Evolutionary conservation across 2,888 invertebrate genomes (phyloP).

Genomic region (Molorchus minor): DNA sequence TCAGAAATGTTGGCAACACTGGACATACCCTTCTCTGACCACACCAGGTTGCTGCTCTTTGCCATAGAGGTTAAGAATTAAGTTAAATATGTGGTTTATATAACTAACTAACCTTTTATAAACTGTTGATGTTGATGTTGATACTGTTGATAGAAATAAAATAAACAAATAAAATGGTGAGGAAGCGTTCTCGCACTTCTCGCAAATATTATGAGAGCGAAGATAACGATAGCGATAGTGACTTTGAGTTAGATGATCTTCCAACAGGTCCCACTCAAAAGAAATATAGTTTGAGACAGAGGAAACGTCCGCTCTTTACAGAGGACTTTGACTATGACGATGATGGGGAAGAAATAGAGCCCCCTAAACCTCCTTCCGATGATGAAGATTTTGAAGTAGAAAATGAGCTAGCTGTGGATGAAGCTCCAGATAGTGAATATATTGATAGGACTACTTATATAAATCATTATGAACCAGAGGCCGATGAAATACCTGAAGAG

Average conservation of each 20-base stretch:
- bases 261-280: conserved; percentile 45
- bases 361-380: conserved; percentile 36
- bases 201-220: conserved; percentile 45
- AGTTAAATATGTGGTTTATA: too few relatives aligned
- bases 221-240: conserved; percentile 59
- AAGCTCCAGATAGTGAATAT: conserved; percentile 25
- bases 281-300: conserved; percentile 53
- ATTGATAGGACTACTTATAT: conserved; percentile 25
- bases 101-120: too few relatives aligned
- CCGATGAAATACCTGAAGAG: conserved; percentile 33
- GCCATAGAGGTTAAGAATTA: too few relatives aligned
- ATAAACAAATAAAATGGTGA: conserved; percentile 50
- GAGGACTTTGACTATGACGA: conserved; percentile 65
- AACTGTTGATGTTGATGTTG: too few relatives aligned
- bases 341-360: conserved; percentile 56
- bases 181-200: conserved; percentile 46
- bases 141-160: conserved; percentile 9
- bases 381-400: conserved; percentile 52
- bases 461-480: conserved; percentile 27
- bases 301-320: conserved; percentile 46
- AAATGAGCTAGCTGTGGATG: conserved; percentile 36
- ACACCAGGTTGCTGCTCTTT: too few relatives aligned
- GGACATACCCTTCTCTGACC: too few relatives aligned
- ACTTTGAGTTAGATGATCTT: conserved; percentile 37
- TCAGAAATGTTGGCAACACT: too few relatives aligned